Conservation (phyloP, 1,140 invertebrate genomes). For the Brachionus angularis region DNA sequence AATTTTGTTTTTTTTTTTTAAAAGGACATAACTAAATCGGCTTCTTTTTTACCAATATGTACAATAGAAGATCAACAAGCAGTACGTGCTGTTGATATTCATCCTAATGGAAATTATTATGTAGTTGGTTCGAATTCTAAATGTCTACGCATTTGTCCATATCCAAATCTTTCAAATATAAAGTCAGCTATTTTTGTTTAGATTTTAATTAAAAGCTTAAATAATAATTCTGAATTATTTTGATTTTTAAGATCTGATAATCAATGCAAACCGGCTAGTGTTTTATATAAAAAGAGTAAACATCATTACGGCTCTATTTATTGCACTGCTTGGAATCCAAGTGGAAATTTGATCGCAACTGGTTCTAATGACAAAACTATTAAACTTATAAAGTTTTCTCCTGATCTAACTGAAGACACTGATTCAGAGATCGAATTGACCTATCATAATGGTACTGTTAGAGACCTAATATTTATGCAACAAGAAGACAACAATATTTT, state of each 20-base stretch:
- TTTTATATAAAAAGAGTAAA: constrained; percentile 85
- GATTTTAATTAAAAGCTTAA: too few relatives aligned
- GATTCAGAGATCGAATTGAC: constrained; percentile 77
- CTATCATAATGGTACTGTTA: constrained; percentile 94
- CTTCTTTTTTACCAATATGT: constrained; percentile 36
- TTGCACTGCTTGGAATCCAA: constrained; percentile 87
- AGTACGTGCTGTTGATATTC: constrained; percentile 92
- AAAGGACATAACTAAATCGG: constrained; percentile 11
- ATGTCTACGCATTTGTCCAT: constrained; percentile 86
- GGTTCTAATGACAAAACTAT: constrained; percentile 98
- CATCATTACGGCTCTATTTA: constrained; percentile 98
- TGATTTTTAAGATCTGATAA: constrained; percentile 45
- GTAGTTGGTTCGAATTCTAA: constrained; percentile 97
- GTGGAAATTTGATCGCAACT: constrained; percentile 87
- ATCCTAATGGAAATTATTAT: constrained; percentile 86
- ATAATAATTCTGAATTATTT: too few relatives aligned
- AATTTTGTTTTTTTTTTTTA: too few relatives aligned
- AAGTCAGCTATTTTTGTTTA: too few relatives aligned
- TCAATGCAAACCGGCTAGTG: constrained; percentile 70
- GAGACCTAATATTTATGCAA: constrained; percentile 94
- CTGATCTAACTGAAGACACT: constrained; percentile 65
- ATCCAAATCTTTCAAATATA: constrained; percentile 68
- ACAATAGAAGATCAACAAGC: constrained; percentile 90
- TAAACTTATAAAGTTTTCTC: constrained; percentile 88
- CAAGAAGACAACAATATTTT: constrained; percentile 80